phyloP scores from a whole-genome alignment of 2,113 vertebrate genomes.

The Poicephalus meyeri region DNA sequence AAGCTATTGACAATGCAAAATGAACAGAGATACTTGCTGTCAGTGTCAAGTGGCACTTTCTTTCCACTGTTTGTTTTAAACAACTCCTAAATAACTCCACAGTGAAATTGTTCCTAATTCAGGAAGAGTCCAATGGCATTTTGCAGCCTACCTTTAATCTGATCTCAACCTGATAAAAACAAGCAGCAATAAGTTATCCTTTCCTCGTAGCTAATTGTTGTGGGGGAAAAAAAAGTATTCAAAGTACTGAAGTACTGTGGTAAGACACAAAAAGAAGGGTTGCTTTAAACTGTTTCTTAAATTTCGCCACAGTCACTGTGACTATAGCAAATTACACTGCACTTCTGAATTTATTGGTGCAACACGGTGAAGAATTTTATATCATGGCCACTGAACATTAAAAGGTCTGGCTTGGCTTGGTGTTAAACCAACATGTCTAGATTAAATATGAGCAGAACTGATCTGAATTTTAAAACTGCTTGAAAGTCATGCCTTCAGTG shows the following conservation, averaged over 20 bases:
- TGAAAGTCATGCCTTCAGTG: constrained; percentile 68
- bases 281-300: constrained; percentile 39
- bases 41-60: constrained; percentile 73
- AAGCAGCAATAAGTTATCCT: neutral
- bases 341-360: constrained; percentile 75
- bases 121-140: neutral
- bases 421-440: constrained; percentile 81
- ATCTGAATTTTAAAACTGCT: constrained; percentile 79
- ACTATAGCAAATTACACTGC: constrained; percentile 56
- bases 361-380: constrained; percentile 75
- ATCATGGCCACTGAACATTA: constrained; percentile 76
- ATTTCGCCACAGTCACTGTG: constrained; percentile 39
- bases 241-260: neutral
- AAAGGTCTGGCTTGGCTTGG: constrained; percentile 79
- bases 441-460: constrained; percentile 79
- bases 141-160: neutral
- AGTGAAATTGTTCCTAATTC: constrained; percentile 18
- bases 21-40: constrained; percentile 73
- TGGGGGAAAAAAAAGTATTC: neutral
- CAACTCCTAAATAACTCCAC: constrained; percentile 60
- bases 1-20: constrained; percentile 77
- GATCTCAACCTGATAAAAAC: neutral
- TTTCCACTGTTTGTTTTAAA: constrained; percentile 70
- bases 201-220: neutral
- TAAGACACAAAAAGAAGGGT: neutral